Conservation (phyloP, 2,797 vertebrate genomes). For the Pantherophis vulpinus region DNA sequence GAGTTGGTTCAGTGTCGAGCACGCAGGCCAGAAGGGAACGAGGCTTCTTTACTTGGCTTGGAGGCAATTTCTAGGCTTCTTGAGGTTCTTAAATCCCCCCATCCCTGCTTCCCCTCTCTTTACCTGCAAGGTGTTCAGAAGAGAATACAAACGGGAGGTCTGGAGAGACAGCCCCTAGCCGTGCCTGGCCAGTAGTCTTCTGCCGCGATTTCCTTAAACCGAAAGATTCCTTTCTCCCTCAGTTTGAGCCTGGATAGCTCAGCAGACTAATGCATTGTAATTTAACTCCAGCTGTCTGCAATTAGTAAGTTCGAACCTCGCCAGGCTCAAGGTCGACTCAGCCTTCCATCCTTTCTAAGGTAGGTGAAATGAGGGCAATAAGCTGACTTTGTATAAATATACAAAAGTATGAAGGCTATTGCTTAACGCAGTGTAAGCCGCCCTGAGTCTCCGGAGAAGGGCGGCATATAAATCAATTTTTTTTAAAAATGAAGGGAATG, state of each 20-base stretch:
- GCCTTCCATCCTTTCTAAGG: no score
- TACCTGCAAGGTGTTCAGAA: neutral
- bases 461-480: no score
- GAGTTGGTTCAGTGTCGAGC: neutral
- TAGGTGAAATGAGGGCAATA: no score
- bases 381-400: no score
- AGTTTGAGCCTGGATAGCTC: neutral
- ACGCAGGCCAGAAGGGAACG: neutral
- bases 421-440: no score
- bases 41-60: neutral
- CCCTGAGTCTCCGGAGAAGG: no score
- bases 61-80: neutral
- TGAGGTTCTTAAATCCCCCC: neutral
- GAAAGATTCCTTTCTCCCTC: neutral
- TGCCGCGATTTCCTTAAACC: neutral
- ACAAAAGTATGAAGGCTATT: no score
- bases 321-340: no score
- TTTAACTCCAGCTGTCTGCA: no score
- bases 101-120: no score
- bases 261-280: no score
- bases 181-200: rapidly evolving
- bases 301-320: no score
- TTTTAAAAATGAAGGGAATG: neutral
- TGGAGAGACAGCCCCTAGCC: neutral
- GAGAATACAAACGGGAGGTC: neutral